Conservation (phyloP, 2,888 invertebrate species). For the Andrena dorsata region DNA sequence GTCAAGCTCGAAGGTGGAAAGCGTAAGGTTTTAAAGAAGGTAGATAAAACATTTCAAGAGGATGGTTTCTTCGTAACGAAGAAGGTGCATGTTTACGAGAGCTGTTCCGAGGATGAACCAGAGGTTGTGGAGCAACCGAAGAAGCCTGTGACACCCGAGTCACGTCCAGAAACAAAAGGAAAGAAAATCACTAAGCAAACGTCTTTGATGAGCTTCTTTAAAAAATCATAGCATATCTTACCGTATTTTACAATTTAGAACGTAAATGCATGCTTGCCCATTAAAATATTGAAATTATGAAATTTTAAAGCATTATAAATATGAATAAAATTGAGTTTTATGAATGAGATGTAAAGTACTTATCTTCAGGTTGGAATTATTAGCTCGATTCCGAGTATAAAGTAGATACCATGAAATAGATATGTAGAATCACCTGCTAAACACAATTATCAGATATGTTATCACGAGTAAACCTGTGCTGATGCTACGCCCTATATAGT, state of each 20-base stretch:
- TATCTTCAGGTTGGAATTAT: conserved; percentile 12
- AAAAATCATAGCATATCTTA: conserved; percentile 73
- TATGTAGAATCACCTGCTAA: conserved; percentile 61
- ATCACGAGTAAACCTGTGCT: conserved; percentile 60
- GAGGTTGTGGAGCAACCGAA: conserved; percentile 46
- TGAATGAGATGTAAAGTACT: conserved; percentile 1
- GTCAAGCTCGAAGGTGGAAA: conserved; percentile 74
- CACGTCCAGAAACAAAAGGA: conserved; percentile 41
- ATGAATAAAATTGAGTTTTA: conserved; percentile 26
- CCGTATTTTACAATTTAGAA: background rate
- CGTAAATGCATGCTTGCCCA: background rate
- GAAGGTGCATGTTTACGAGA: conserved; percentile 81
- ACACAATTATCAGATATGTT: conserved; percentile 77
- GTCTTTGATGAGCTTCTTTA: conserved; percentile 82
- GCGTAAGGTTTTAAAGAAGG: conserved; percentile 79
- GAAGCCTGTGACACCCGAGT: conserved; percentile 30
- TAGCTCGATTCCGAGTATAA: conserved; percentile 25
- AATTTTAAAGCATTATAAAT: conserved; percentile 5
- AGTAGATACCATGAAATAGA: conserved; percentile 49
- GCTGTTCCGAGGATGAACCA: conserved; percentile 79
- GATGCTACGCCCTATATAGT: conserved; percentile 20
- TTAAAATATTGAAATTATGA: background rate
- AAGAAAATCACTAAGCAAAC: conserved; percentile 78
- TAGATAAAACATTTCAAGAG: conserved; percentile 82
- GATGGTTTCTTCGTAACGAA: conserved; percentile 83